Base-by-base conservation (phyloP, 1,140 invertebrate genomes). In the Leptestheria dahalacensis region DNA sequence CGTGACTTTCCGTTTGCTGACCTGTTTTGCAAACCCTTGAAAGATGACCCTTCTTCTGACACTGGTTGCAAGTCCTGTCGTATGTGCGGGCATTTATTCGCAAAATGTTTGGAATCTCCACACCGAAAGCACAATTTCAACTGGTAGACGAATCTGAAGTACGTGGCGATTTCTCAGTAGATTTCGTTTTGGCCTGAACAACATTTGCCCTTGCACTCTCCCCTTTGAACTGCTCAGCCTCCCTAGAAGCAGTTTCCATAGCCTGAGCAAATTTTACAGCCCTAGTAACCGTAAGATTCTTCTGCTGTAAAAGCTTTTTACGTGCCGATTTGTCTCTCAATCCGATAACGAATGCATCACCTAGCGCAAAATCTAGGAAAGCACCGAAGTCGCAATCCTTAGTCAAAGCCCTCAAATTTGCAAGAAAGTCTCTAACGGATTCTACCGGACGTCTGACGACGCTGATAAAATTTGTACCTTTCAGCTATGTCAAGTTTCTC, bases 121-220 rank as follows among this genome's bases (percentile, higher is more conserved):
- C 59, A 61, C 11, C 59, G 52, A 41, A 2, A 61, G 23, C 59
- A 61, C n/a, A n/a, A n/a, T n/a, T n/a, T n/a, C n/a, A n/a, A n/a
- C n/a, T n/a, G n/a, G n/a, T n/a, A n/a, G n/a, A n/a, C n/a, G n/a
- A n/a, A n/a, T n/a, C n/a, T n/a, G n/a, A n/a, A n/a, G n/a, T n/a
- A n/a, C n/a, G n/a, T n/a, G n/a, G n/a, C n/a, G n/a, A n/a, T n/a
- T n/a, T n/a, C n/a, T n/a, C n/a, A n/a, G n/a, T n/a, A n/a, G n/a
- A n/a, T n/a, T n/a, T n/a, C n/a, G n/a, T n/a, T n/a, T n/a, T n/a
- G n/a, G n/a, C n/a, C n/a, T n/a, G n/a, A n/a, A n/a, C n/a, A n/a
- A n/a, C n/a, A n/a, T n/a, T n/a, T n/a, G n/a, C n/a, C n/a, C n/a
- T n/a, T n/a, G n/a, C n/a, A n/a, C n/a, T n/a, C n/a, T n/a, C n/a